Conservation (phyloP, 2,888 invertebrate genomes). For the Galerucella pusilla region DNA sequence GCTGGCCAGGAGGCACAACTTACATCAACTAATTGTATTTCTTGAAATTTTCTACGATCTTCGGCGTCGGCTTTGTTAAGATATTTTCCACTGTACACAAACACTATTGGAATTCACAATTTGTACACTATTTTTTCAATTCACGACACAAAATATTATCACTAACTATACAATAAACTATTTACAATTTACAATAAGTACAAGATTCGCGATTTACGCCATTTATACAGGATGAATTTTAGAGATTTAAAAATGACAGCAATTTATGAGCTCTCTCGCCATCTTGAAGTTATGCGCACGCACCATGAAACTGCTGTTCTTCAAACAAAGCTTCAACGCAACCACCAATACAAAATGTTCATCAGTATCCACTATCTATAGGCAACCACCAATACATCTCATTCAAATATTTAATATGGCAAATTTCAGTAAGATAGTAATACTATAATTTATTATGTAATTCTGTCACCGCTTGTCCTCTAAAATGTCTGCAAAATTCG, state of each 20-base stretch:
- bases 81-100: slow-evolving; percentile 71
- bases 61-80: slow-evolving; percentile 71
- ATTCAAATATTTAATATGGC: background rate
- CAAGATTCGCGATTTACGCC: slow-evolving; percentile 74
- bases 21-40: slow-evolving; percentile 64
- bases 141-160: slow-evolving; percentile 73
- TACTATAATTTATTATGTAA: background rate
- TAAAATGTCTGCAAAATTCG: background rate
- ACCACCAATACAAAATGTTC: slow-evolving; percentile 35
- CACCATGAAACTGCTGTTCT: slow-evolving; percentile 47
- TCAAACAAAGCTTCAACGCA: slow-evolving; percentile 30
- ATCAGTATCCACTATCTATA: background rate
- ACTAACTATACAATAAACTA: slow-evolving; percentile 80
- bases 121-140: slow-evolving; percentile 67
- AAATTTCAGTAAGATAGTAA: background rate
- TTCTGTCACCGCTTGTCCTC: background rate
- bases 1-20: slow-evolving; percentile 55
- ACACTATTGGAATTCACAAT: slow-evolving; percentile 69
- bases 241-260: slow-evolving; percentile 67
- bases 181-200: slow-evolving; percentile 78
- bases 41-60: slow-evolving; percentile 66
- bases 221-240: slow-evolving; percentile 75
- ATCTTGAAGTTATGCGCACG: slow-evolving; percentile 61
- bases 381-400: slow-evolving; percentile 3
- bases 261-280: slow-evolving; percentile 63